A percentile compares a stretch with the other conserved stretches of the same genome.
phyloP scores from a whole-genome alignment of 2,888 invertebrate genomes.

The Sminthurides aquaticus region DNA sequence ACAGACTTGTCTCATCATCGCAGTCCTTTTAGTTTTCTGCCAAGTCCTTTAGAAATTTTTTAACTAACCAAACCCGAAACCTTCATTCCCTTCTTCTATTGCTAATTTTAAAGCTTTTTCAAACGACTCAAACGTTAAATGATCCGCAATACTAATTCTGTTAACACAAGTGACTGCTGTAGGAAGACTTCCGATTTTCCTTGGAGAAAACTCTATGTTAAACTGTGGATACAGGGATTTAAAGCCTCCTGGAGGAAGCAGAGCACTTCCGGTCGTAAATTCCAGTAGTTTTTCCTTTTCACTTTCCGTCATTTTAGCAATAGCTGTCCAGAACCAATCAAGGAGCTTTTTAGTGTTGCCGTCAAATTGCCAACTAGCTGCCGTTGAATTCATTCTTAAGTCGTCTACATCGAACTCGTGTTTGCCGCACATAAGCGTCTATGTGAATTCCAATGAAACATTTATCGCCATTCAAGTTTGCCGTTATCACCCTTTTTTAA shows the following conservation, averaged over 20 bases:
- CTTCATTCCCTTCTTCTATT: constrained; percentile 13
- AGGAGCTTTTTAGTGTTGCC: constrained; percentile 27
- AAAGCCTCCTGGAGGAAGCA: constrained; percentile 86
- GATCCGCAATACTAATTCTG: constrained; percentile 8
- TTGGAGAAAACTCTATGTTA: constrained; percentile 78
- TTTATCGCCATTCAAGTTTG: neutral
- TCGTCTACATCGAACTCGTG: constrained; percentile 83
- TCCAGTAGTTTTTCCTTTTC: constrained; percentile 50
- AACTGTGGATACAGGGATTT: constrained; percentile 80
- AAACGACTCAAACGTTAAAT: constrained; percentile 11
- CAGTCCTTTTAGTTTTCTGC: too few relatives aligned
- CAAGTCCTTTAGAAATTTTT: too few relatives aligned
- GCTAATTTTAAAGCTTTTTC: constrained; percentile 6
- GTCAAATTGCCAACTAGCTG: constrained; percentile 22
- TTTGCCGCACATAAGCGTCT: constrained; percentile 86
- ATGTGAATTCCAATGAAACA: constrained; percentile 45
- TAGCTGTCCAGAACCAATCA: constrained; percentile 51
- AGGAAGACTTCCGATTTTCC: constrained; percentile 78
- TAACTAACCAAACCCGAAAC: constrained; percentile 16
- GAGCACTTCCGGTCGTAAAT: constrained; percentile 58
- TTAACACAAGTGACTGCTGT: constrained; percentile 73
- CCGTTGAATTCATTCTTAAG: constrained; percentile 69
- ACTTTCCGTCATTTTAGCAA: constrained; percentile 49
- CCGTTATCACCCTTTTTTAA: neutral
- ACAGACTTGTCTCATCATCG: too few relatives aligned